Percentiles rank a stretch among this genome's conserved stretches.
phyloP scores from a whole-genome alignment of 2,888 invertebrate genomes.

The Thalpophila matura region DNA sequence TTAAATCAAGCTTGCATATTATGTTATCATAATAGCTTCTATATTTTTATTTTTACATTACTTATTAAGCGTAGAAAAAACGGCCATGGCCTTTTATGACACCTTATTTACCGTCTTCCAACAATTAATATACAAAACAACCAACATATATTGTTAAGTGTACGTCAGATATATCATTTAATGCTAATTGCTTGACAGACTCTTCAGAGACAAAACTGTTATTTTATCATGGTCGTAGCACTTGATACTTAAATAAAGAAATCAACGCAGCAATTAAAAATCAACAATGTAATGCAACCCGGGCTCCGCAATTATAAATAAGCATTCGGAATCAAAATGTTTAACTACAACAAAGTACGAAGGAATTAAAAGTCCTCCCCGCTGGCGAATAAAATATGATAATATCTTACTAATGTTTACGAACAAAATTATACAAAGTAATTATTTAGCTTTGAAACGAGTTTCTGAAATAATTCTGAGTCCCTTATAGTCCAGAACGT shows the following conservation, averaged over 20 bases:
- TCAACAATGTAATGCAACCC: slow-evolving; percentile 71
- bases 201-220: slow-evolving; percentile 12
- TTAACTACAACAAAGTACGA: slow-evolving; percentile 73
- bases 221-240: slow-evolving; percentile 6
- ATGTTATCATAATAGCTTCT: neutral
- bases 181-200: slow-evolving; percentile 36
- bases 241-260: slow-evolving; percentile 50
- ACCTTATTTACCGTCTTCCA: slow-evolving; percentile 2
- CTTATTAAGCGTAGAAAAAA: slow-evolving; percentile 25
- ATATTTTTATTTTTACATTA: slow-evolving; percentile 19
- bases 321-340: slow-evolving; percentile 60
- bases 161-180: slow-evolving; percentile 30
- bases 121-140: slow-evolving; percentile 12
- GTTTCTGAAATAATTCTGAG: slow-evolving; percentile 44
- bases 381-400: slow-evolving; percentile 70
- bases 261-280: slow-evolving; percentile 68
- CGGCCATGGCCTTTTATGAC: slow-evolving; percentile 65
- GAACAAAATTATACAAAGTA: slow-evolving; percentile 70
- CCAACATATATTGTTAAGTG: slow-evolving; percentile 2
- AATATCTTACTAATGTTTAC: slow-evolving; percentile 76
- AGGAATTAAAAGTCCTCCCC: slow-evolving; percentile 65
- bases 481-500: slow-evolving; percentile 6
- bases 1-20: neutral
- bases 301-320: slow-evolving; percentile 63
- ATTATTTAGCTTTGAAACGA: slow-evolving; percentile 59